Evolutionary conservation across 1,140 invertebrate species (phyloP).

Genomic region (Brachionus angularis): DNA sequence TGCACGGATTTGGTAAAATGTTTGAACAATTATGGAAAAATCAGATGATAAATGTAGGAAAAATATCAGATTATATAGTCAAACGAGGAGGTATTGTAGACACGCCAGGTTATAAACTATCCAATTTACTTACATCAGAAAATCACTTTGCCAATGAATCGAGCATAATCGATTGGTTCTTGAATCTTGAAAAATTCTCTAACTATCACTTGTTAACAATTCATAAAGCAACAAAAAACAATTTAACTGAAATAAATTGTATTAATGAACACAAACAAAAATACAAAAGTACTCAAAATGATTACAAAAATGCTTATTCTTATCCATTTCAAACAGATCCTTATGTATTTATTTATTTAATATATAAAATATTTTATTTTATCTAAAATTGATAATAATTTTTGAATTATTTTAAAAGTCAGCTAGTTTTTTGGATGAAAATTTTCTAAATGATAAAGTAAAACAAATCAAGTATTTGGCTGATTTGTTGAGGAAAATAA

Average conservation of each 20-base stretch:
- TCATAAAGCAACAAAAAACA: neutral
- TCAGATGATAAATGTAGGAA: neutral
- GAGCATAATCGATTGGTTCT: neutral
- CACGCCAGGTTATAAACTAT: neutral
- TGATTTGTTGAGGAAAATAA: slow-evolving; percentile 15
- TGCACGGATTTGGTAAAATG: slow-evolving; percentile 35
- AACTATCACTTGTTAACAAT: neutral
- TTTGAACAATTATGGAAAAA: slow-evolving; percentile 18
- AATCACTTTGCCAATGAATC: slow-evolving; percentile 17
- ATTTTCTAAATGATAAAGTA: slow-evolving; percentile 1
- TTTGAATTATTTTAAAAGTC: neutral
- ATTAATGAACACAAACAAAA: no score
- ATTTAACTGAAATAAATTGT: no score
- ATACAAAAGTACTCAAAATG: no score
- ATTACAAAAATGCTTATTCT: no score
- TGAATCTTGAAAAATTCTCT: neutral
- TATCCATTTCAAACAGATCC: no score
- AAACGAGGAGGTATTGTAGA: slow-evolving; percentile 7
- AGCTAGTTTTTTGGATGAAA: slow-evolving; percentile 20
- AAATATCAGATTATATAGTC: slow-evolving; percentile 34
- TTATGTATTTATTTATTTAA: neutral
- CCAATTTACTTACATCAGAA: neutral
- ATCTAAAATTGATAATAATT: neutral
- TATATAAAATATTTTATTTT: neutral
- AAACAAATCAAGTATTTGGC: slow-evolving; percentile 24